These are phyloP conservation scores for Craterocephalus amniculus DNA, from an alignment of 2,797 vertebrate species.

Conservation along the genomic window DNA sequence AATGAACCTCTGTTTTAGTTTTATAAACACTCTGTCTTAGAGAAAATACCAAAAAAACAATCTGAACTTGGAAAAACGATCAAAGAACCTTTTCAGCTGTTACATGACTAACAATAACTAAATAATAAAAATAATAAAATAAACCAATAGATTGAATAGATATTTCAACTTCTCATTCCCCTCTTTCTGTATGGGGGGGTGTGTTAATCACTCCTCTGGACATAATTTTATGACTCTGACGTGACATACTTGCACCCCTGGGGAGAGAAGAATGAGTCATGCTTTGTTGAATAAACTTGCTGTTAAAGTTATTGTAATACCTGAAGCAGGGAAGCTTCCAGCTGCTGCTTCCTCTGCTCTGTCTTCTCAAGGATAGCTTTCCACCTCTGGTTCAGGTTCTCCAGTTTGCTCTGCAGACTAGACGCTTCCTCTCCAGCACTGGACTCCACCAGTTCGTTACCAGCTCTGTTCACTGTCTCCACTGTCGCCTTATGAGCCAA, in stretches of 20 bases:
- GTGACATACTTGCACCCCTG: constrained; percentile 27
- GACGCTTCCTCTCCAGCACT: constrained; percentile 97
- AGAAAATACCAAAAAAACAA: background rate
- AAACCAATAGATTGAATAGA: background rate
- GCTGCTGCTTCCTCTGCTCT: constrained; percentile 90
- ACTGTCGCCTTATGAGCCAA: constrained; percentile 94
- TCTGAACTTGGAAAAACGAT: background rate
- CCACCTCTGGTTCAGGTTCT: constrained; percentile 93
- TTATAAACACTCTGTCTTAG: background rate
- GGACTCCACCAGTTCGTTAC: constrained; percentile 91
- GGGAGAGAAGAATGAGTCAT: constrained; percentile 25
- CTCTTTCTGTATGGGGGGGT: background rate
- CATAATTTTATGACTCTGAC: constrained; percentile 41
- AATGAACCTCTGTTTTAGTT: background rate
- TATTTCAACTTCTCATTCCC: constrained; percentile 18
- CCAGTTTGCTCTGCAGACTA: constrained; percentile 89
- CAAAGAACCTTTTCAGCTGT: background rate
- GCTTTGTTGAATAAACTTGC: background rate
- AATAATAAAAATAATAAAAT: too few relatives aligned
- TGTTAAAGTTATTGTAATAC: constrained; percentile 62
- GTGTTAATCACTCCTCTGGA: constrained; percentile 22
- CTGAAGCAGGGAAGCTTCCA: constrained; percentile 93
- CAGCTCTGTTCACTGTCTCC: constrained; percentile 94
- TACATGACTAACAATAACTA: too few relatives aligned
- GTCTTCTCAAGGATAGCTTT: constrained; percentile 91